Evolutionary conservation across 2,888 invertebrate species (phyloP).

Genomic region (Cepaea hortensis): DNA sequence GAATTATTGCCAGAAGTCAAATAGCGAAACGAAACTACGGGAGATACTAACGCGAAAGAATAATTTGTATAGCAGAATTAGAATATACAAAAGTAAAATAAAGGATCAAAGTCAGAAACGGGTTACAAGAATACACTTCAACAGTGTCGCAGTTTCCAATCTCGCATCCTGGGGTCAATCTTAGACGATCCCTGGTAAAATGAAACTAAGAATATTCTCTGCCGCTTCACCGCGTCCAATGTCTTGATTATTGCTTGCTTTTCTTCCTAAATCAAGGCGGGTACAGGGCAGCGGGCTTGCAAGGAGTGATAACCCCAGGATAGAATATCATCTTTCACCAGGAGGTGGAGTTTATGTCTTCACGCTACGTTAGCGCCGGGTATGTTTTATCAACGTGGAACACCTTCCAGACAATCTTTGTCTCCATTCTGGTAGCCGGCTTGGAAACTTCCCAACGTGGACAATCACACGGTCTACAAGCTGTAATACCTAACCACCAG

Average conservation of each 20-base stretch:
- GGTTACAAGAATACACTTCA: too few relatives aligned
- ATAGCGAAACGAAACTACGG: too few relatives aligned
- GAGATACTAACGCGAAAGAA: too few relatives aligned
- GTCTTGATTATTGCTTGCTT: slow-evolving; percentile 23
- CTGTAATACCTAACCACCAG: background rate
- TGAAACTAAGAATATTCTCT: slow-evolving; percentile 3
- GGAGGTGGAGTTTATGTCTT: background rate
- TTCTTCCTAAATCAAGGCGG: background rate
- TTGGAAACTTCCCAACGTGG: background rate
- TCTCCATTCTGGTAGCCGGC: background rate
- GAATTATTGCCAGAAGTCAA: too few relatives aligned
- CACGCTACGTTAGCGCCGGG: slow-evolving; percentile 7
- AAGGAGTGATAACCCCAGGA: background rate
- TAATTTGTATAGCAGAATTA: background rate
- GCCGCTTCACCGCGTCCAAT: slow-evolving; percentile 17
- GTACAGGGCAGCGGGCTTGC: background rate
- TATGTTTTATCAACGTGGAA: slow-evolving; percentile 20
- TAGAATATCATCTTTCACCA: slow-evolving; percentile 8
- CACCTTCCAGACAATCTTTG: slow-evolving; percentile 4
- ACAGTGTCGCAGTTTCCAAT: background rate
- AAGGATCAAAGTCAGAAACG: background rate
- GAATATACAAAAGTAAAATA: background rate
- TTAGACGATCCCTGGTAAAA: background rate
- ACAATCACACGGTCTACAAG: background rate
- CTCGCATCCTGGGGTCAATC: background rate